Conservation (phyloP, 2,888 invertebrate genomes). For the Xanthorhoe spadicearia region DNA sequence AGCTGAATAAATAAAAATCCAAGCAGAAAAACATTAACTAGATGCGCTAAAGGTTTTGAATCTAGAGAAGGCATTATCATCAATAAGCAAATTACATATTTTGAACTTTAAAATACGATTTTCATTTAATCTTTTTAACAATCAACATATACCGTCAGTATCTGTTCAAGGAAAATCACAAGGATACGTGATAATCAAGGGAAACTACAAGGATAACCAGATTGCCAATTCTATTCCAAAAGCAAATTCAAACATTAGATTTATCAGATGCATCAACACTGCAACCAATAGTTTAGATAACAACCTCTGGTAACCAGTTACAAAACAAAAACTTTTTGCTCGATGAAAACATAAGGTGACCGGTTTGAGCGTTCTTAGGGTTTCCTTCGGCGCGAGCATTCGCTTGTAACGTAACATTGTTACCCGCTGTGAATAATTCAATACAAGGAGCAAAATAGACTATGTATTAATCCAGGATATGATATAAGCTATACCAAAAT, state of each 20-base stretch:
- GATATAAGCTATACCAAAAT: no score
- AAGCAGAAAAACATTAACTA: no score
- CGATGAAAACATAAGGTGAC: conserved; percentile 25
- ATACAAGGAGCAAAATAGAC: no score
- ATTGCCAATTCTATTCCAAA: conserved; percentile 8
- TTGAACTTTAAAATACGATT: background rate
- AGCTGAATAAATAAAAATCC: no score
- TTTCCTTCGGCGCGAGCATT: no score
- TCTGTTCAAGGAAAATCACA: background rate
- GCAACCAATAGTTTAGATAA: conserved; percentile 11
- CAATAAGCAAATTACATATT: no score
- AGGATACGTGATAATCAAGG: conserved; percentile 3
- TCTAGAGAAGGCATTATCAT: no score
- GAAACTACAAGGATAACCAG: background rate
- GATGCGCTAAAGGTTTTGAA: no score
- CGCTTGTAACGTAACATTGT: no score
- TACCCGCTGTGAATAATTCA: no score
- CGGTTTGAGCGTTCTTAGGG: conserved; percentile 9
- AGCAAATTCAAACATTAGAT: background rate
- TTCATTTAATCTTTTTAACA: background rate
- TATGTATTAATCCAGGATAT: no score
- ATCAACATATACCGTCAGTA: background rate
- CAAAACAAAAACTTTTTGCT: conserved; percentile 29
- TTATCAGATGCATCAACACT: conserved; percentile 7
- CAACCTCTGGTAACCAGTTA: conserved; percentile 36